phyloP scores from a whole-genome alignment of 2,113 vertebrate species.

The Triplophysa rosa region DNA sequence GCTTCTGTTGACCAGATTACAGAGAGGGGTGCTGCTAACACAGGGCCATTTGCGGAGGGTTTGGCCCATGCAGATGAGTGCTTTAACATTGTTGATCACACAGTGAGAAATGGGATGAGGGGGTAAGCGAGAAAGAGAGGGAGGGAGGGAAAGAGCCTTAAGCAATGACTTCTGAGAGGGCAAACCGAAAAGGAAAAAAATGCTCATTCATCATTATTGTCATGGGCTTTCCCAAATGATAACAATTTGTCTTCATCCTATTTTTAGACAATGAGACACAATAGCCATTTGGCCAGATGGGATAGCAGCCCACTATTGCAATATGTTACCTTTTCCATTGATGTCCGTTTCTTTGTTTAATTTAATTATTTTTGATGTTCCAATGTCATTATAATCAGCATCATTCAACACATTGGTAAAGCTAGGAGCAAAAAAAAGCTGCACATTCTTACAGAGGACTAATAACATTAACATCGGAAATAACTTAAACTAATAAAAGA shows the following conservation, averaged over 20 bases:
- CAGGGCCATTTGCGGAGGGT: slow-evolving; percentile 87
- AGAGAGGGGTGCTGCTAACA: slow-evolving; percentile 87
- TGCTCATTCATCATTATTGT: slow-evolving; percentile 99
- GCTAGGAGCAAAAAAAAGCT: not conserved
- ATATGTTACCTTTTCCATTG: slow-evolving; percentile 76
- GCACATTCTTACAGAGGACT: not conserved
- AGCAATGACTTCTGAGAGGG: slow-evolving; percentile 98
- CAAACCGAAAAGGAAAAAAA: slow-evolving; percentile 83
- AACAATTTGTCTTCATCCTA: slow-evolving; percentile 99
- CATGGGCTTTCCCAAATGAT: slow-evolving; percentile 99
- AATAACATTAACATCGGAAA: not conserved
- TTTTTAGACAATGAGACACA: slow-evolving; percentile 99
- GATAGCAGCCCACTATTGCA: slow-evolving; percentile 88
- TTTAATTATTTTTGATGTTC: slow-evolving; percentile 79
- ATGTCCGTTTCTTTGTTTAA: slow-evolving; percentile 70
- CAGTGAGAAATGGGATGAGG: slow-evolving; percentile 34
- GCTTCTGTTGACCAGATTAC: slow-evolving; percentile 83
- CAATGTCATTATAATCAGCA: slow-evolving; percentile 65
- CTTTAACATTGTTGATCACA: slow-evolving; percentile 87
- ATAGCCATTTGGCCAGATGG: slow-evolving; percentile 98
- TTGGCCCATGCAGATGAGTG: slow-evolving; percentile 86
- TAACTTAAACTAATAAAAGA: not conserved
- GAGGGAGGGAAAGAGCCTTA: slow-evolving; percentile 84
- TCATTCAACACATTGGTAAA: slow-evolving; percentile 13
- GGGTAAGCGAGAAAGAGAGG: slow-evolving; percentile 31